phyloP scores from a whole-genome alignment of 1,140 invertebrate species.

The Holcopasites calliopsidis region DNA sequence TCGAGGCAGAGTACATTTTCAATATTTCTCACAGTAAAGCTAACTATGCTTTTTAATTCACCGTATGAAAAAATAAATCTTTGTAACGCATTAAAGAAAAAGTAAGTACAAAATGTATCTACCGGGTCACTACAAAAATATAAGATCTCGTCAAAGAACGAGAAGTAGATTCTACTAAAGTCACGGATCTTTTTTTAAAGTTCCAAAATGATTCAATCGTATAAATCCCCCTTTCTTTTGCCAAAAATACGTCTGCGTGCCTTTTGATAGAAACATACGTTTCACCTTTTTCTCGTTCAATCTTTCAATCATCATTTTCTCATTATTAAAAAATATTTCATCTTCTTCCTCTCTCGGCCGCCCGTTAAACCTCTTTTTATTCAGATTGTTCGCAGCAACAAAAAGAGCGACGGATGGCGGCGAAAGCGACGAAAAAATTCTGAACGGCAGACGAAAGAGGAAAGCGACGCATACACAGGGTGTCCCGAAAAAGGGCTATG shows the following conservation, averaged over 20 bases:
- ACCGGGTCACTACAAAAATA: background rate
- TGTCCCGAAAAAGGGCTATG: constrained; percentile 52
- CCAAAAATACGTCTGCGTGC: background rate
- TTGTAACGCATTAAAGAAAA: background rate
- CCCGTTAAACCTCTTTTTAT: constrained; percentile 13
- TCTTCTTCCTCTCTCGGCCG: constrained; percentile 40
- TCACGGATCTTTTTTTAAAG: too few species aligned
- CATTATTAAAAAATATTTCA: constrained; percentile 62
- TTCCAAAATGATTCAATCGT: too few species aligned
- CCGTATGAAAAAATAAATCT: background rate
- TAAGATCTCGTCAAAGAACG: background rate
- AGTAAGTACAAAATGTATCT: constrained; percentile 6
- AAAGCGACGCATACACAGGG: constrained; percentile 54
- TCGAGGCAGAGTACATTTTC: background rate
- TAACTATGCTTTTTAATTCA: background rate
- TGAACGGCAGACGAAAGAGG: constrained; percentile 39
- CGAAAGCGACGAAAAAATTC: constrained; percentile 20
- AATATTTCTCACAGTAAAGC: background rate
- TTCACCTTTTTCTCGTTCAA: background rate
- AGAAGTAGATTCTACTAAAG: too few species aligned
- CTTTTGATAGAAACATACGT: background rate
- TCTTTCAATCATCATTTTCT: constrained; percentile 27
- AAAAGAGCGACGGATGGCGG: constrained; percentile 3
- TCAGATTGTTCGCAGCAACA: constrained; percentile 8
- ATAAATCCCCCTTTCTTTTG: background rate